Base-by-base conservation (phyloP, 1,140 invertebrate genomes). In the Euborellia annulipes region DNA sequence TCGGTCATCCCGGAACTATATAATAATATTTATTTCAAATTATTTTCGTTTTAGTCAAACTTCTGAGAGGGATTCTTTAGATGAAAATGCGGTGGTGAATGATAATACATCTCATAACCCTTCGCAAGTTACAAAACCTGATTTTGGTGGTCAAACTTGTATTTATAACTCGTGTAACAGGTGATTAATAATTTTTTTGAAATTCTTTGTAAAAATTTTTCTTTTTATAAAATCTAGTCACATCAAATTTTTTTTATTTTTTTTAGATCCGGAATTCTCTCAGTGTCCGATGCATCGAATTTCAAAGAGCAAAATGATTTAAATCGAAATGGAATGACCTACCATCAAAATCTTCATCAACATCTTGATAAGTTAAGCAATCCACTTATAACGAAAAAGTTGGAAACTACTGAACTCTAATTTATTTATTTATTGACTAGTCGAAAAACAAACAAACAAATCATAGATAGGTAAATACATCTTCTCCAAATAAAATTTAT, bases 21-120 rank as follows among this genome's bases (percentile, higher is more conserved):
- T n/a, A n/a, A n/a, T n/a, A n/a, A n/a, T n/a, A n/a, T n/a, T n/a
- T n/a, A 27, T 27, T 27, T 27, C 23, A 27, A 27, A 27, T 27
- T 27, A 27, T 27, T 27, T 27, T 27, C 23, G 52, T 63, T 68
- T 51, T 53, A 79, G 76, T 60, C 76, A 77, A 59, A 72, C 68
- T 20, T 86, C 83, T 0, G 83, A 85, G 46, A 72, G 79, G 19
- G 86, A 91, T 62, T 90, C 86, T 0, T 63, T 91, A 27, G 87
- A 92, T 54, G 85, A 90, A 55, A 90, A 91, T 62, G 82, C 80
- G 0, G 67, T 86, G 2, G 73, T 73, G 48, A 75, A 72, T 52
- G 76, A 77, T 52, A 55, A 70, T 47, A 65, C 64, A 36, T 69
- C 48, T 11, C 50, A 18, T 21, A 41, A 27, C 11, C 23, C 11